These are phyloP conservation scores for Tenebrio molitor DNA, from an alignment of 1,140 invertebrate genomes.

Conservation along the genomic window DNA sequence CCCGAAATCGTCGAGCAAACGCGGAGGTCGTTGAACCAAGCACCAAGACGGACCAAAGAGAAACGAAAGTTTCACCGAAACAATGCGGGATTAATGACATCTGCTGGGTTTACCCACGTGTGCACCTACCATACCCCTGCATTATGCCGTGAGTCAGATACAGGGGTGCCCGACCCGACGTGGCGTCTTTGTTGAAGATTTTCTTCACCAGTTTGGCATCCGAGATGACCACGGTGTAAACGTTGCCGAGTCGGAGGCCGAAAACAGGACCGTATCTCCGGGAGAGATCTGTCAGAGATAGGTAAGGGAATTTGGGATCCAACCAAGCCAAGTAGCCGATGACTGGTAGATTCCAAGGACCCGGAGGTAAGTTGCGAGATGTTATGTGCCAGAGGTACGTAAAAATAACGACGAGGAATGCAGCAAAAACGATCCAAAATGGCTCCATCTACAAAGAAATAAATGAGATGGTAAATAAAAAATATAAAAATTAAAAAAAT, in stretches of 20 bases:
- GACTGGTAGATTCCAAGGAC: slow-evolving; percentile 82
- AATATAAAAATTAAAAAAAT: too few relatives aligned
- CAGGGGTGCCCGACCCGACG: slow-evolving; percentile 81
- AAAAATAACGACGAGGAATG: background rate
- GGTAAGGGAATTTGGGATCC: slow-evolving; percentile 75
- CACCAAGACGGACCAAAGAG: slow-evolving; percentile 45
- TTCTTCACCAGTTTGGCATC: slow-evolving; percentile 79
- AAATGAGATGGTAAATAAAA: too few relatives aligned
- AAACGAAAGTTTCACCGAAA: slow-evolving; percentile 52
- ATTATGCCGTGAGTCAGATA: slow-evolving; percentile 89
- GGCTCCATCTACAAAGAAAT: slow-evolving; percentile 24
- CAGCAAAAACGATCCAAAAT: background rate
- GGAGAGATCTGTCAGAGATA: slow-evolving; percentile 75
- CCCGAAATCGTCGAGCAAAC: slow-evolving; percentile 39
- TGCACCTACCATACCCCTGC: slow-evolving; percentile 85
- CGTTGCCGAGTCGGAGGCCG: slow-evolving; percentile 78
- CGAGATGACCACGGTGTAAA: slow-evolving; percentile 80
- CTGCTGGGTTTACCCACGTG: background rate
- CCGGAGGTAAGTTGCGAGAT: slow-evolving; percentile 75
- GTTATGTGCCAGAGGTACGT: slow-evolving; percentile 46
- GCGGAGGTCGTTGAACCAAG: slow-evolving; percentile 26
- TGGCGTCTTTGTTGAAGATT: slow-evolving; percentile 77
- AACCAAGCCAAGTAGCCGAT: slow-evolving; percentile 84
- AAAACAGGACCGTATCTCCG: slow-evolving; percentile 80
- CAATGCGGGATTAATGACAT: slow-evolving; percentile 49